These are phyloP conservation scores for Pollenia amentaria DNA, from an alignment of 2,888 invertebrate genomes.

Conservation along the genomic window DNA sequence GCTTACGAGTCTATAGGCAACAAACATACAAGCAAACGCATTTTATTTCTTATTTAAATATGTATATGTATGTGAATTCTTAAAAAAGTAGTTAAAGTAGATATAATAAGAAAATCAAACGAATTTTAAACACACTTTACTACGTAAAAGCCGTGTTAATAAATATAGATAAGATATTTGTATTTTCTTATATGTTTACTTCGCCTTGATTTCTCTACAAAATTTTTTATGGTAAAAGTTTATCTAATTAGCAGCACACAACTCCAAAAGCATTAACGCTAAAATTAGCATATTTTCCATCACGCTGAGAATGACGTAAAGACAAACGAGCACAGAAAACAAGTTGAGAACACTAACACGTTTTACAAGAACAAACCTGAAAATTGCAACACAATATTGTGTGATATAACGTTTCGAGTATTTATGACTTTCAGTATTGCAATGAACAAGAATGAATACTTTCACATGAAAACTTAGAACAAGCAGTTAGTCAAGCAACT, in stretches of 20 bases:
- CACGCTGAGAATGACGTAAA: not conserved
- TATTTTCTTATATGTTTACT: too few species aligned
- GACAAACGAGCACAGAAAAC: constrained; percentile 17
- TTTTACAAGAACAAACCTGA: not conserved
- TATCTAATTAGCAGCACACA: not conserved
- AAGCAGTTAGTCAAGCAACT: constrained; percentile 22
- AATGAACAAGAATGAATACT: constrained; percentile 17
- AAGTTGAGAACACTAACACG: constrained; percentile 18
- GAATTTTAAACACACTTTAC: too few species aligned
- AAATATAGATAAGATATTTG: too few species aligned
- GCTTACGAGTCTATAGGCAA: too few species aligned
- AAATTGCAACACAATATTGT: constrained; percentile 30
- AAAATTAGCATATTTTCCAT: constrained; percentile 21
- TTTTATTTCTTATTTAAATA: too few species aligned
- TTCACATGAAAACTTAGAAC: constrained; percentile 1
- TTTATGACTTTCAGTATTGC: constrained; percentile 37
- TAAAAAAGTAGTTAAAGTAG: too few species aligned
- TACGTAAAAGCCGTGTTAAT: too few species aligned
- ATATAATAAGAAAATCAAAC: too few species aligned
- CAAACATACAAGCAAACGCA: too few species aligned
- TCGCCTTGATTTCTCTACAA: too few species aligned
- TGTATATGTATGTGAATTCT: too few species aligned
- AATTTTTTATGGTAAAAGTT: not conserved
- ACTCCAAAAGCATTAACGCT: not conserved
- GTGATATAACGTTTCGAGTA: constrained; percentile 25